phyloP scores from a whole-genome alignment of 1,140 invertebrate species.

The Anadara kagoshimensis region DNA sequence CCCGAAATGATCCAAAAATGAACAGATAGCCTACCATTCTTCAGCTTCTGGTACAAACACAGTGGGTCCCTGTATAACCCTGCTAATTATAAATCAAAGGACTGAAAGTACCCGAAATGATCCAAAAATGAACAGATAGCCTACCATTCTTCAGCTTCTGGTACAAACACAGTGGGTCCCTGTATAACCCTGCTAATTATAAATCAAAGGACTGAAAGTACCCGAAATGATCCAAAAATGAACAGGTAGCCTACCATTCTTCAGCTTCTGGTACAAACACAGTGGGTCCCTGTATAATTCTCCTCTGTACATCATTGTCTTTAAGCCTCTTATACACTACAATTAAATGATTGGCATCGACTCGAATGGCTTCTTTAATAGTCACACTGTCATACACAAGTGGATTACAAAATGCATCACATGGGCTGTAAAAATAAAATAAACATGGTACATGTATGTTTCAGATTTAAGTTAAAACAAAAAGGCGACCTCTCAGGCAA shows the following conservation, averaged over 20 bases:
- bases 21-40: no score
- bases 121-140: no score
- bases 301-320: slow-evolving; percentile 57
- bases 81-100: no score
- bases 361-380: slow-evolving; percentile 52
- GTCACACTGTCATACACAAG: slow-evolving; percentile 55
- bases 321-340: slow-evolving; percentile 67
- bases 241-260: slow-evolving; percentile 59
- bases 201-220: neutral
- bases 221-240: neutral
- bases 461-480: no score
- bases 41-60: slow-evolving; percentile 63
- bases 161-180: slow-evolving; percentile 65
- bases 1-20: no score
- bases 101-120: no score
- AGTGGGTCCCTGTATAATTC: slow-evolving; percentile 64
- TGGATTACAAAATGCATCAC: slow-evolving; percentile 65
- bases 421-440: slow-evolving; percentile 58
- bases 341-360: slow-evolving; percentile 69
- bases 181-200: slow-evolving; percentile 56
- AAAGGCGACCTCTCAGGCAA: no score
- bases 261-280: slow-evolving; percentile 66
- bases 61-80: slow-evolving; percentile 37
- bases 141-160: slow-evolving; percentile 68
- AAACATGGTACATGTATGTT: no score